These are phyloP conservation scores for Poecilia gillii DNA, from an alignment of 2,797 vertebrate species.

Conservation along the genomic window DNA sequence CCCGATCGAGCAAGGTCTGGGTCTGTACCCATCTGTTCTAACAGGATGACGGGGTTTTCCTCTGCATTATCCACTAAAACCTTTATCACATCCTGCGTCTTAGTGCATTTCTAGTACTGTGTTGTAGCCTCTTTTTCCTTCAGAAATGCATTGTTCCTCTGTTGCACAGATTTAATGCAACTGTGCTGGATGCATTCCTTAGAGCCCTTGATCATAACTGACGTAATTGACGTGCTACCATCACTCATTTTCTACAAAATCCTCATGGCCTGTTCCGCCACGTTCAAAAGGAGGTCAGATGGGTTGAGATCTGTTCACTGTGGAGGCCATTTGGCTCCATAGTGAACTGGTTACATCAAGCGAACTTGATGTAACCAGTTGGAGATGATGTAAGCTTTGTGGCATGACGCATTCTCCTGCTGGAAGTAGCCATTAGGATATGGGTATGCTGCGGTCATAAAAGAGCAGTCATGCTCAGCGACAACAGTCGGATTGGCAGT, in stretches of 20 bases:
- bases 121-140: background rate
- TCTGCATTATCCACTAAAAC: conserved; percentile 53
- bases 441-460: background rate
- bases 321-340: background rate
- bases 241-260: background rate
- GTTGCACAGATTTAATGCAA: background rate
- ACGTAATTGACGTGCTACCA: background rate
- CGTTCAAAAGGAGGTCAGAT: background rate
- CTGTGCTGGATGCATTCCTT: background rate
- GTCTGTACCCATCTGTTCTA: conserved; percentile 41
- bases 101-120: background rate
- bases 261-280: background rate
- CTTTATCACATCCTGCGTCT: conserved; percentile 29
- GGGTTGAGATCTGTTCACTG: background rate
- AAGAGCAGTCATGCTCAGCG: background rate
- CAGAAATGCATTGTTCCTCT: background rate
- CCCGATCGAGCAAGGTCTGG: conserved; percentile 30
- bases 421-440: background rate
- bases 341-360: background rate
- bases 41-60: conserved; percentile 46
- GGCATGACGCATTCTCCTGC: background rate
- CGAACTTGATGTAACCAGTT: background rate
- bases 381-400: background rate
- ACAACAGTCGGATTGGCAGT: background rate
- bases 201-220: background rate